Base-by-base conservation (phyloP, 2,797 vertebrate genomes). In the Pseudochaenichthys georgianus region DNA sequence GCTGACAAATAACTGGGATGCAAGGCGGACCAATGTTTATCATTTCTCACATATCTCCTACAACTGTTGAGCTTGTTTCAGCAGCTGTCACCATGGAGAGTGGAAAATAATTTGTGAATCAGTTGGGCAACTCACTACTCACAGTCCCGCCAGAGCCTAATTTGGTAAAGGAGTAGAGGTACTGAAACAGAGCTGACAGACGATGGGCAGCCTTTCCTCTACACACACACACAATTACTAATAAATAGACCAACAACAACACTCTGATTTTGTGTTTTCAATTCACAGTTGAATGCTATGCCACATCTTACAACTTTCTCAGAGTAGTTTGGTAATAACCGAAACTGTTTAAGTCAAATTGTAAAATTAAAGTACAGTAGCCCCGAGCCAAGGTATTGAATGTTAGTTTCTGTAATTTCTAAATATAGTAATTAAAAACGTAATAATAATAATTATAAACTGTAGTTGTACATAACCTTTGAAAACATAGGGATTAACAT, bases 21-120 rank as follows among this genome's bases (percentile, higher is more conserved):
- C 43, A 64, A 55, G 66, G 65, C 67, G 28, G 15, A 59, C 23
- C 23, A 10, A 5, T 67, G 73, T 87, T 88, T 75, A 85, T 72
- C 70, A 83, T 85, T 72, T 73, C 52, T 77, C 75, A 78, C 57
- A 77, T 73, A 58, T 58, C 77, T 83, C 13, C 57, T 43, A 51
- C 46, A 77, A 75, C 34, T 62, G 64, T 23, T 38, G 59, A 1
- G 59, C 65, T 73, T 64, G 17, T 72, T 75, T 55, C 63, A 60
- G 71, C 84, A 81, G 84, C 79, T 88, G 88, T 82, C 71, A 68
- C 50, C 16, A 21, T 21, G 70, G 64, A 34, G 70, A 85, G 69
- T 50, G 46, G 70, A 65, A 19, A 83, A 62, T 50, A 77, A 64
- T 65, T 55, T 63, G 51, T 70, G 70, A 71, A 75, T 78, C 66